Conservation (phyloP, 2,113 vertebrate species). For the Myrmecobius fasciatus region DNA sequence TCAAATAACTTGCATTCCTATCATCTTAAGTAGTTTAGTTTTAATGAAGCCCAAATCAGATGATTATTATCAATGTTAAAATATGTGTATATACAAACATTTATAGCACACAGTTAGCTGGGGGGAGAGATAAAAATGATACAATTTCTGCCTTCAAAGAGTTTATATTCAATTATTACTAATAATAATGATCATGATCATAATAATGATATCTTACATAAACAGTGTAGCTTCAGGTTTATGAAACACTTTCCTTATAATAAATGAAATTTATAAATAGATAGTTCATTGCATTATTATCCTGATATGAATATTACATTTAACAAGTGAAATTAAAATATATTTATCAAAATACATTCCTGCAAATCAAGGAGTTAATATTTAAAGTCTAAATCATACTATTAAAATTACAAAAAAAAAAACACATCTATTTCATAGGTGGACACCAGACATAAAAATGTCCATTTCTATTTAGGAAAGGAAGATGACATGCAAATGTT, state of each 20-base stretch:
- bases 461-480: too few relatives aligned
- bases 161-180: background rate
- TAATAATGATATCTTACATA: background rate
- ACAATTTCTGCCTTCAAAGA: background rate
- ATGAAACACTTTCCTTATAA: background rate
- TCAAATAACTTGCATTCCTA: background rate
- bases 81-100: background rate
- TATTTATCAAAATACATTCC: background rate
- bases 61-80: background rate
- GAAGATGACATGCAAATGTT: background rate
- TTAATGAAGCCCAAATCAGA: background rate
- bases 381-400: constrained; percentile 44
- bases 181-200: background rate
- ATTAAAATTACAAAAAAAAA: background rate
- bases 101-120: background rate
- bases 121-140: background rate
- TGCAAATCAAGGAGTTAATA: constrained; percentile 20
- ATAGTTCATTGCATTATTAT: background rate
- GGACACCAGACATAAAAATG: background rate
- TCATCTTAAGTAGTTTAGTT: background rate
- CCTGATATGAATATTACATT: constrained; percentile 31
- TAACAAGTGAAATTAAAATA: constrained; percentile 25
- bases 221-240: background rate
- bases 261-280: background rate
- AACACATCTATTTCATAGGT: background rate